phyloP scores from a whole-genome alignment of 1,140 invertebrate species.

The Brachionus plicatilis region DNA sequence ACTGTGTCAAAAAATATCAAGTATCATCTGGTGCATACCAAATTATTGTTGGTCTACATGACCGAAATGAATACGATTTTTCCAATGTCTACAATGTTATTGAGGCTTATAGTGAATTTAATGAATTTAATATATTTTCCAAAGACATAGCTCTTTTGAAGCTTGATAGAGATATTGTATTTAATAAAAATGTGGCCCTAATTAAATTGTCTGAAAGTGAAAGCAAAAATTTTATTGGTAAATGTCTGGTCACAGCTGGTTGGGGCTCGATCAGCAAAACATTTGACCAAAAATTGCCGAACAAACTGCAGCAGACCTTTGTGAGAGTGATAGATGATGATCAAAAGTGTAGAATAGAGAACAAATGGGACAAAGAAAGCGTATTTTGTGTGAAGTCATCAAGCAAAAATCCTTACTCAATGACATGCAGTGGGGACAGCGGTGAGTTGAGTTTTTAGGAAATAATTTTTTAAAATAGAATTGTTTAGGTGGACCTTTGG shows the following conservation, averaged over 20 bases:
- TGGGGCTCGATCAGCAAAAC: conserved; percentile 19
- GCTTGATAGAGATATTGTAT: not conserved
- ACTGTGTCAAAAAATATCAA: not conserved
- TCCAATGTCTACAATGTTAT: not conserved
- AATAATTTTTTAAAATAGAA: not conserved
- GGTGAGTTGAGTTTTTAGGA: not conserved
- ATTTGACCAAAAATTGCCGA: not conserved
- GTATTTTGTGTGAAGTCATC: not conserved
- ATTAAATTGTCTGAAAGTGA: not conserved
- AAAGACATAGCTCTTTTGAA: not conserved
- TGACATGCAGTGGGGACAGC: not conserved
- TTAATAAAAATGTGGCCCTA: not conserved
- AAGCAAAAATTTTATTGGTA: not conserved
- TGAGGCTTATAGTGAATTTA: not conserved
- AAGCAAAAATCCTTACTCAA: not conserved
- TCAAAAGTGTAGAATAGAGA: not conserved
- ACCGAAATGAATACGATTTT: not conserved
- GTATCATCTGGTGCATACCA: not conserved
- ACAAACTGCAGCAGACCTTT: not conserved
- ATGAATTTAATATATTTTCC: not conserved
- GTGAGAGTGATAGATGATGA: not conserved
- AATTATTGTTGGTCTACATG: not conserved
- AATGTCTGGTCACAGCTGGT: not conserved
- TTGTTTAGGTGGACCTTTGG: not conserved
- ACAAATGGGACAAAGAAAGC: not conserved